These are phyloP conservation scores for Phycodurus eques DNA, from an alignment of 2,113 vertebrate genomes.

Conservation along the genomic window DNA sequence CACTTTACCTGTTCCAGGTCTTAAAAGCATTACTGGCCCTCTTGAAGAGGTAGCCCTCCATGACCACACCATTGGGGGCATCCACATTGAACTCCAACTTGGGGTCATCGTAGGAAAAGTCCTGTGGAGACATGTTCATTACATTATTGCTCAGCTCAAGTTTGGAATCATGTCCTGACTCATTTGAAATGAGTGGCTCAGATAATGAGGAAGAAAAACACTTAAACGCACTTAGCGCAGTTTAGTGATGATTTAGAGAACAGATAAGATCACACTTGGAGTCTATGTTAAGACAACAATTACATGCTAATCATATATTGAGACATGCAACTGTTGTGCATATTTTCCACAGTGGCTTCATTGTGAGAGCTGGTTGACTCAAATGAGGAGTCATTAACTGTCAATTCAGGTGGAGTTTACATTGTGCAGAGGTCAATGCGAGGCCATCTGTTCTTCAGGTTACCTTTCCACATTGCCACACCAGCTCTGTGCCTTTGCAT, in stretches of 20 bases:
- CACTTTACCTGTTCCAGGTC: constrained; percentile 75
- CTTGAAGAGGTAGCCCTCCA: constrained; percentile 79
- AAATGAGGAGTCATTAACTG: not conserved
- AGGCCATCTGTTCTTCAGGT: constrained; percentile 17
- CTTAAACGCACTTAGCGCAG: not conserved
- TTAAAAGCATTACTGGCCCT: constrained; percentile 78
- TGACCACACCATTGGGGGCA: constrained; percentile 77
- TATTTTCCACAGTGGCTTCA: not conserved
- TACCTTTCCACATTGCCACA: not conserved
- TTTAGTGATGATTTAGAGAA: not conserved
- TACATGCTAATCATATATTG: not conserved
- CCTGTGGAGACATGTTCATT: constrained; percentile 42
- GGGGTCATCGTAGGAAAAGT: constrained; percentile 74
- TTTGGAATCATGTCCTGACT: not conserved
- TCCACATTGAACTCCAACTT: constrained; percentile 76
- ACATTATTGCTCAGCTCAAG: not conserved
- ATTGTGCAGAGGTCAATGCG: constrained; percentile 1
- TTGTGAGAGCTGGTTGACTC: not conserved
- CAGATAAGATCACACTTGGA: not conserved
- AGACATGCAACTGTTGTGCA: not conserved
- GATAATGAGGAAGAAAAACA: not conserved
- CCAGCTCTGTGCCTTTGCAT: not conserved
- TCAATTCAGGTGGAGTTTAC: not conserved
- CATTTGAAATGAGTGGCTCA: not conserved
- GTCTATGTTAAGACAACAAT: not conserved